These are phyloP conservation scores for Sarcoramphus papa DNA, from an alignment of 2,797 vertebrate species.

Conservation along the genomic window DNA sequence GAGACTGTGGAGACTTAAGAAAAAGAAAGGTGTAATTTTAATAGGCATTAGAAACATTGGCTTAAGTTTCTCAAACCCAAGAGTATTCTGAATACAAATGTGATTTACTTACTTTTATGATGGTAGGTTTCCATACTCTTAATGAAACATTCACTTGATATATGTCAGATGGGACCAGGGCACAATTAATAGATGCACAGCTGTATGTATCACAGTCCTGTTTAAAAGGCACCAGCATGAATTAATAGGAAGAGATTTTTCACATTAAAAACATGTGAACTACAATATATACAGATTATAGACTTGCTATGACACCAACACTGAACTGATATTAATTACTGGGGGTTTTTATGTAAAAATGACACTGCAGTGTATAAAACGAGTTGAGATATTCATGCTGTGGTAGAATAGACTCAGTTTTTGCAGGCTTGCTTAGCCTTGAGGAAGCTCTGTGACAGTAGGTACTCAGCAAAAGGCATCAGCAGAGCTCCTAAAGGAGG, in stretches of 20 bases:
- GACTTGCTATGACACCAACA: neutral
- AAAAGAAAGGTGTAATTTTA: neutral
- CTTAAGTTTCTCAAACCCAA: neutral
- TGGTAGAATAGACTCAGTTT: neutral
- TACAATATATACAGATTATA: neutral
- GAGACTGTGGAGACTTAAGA: neutral
- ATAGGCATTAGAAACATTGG: neutral
- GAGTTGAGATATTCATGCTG: neutral
- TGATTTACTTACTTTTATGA: constrained; percentile 81
- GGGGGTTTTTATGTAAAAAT: neutral
- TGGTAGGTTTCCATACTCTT: constrained; percentile 90
- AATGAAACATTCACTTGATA: constrained; percentile 88
- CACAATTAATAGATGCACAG: constrained; percentile 79
- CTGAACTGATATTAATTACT: neutral
- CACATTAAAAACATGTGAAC: neutral
- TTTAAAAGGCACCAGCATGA: neutral
- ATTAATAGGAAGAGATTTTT: neutral
- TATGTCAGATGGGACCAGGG: constrained; percentile 68
- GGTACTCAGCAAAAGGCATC: neutral
- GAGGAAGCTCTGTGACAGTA: neutral
- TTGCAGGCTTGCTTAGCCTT: neutral
- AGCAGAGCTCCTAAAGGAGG: neutral
- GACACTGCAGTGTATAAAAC: neutral
- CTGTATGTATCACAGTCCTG: constrained; percentile 81
- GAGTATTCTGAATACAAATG: neutral